Evolutionary conservation across 2,113 vertebrate species (phyloP), one percentile per base, ranked within the genome.

Genomic region (Psettodes erumei): DNA sequence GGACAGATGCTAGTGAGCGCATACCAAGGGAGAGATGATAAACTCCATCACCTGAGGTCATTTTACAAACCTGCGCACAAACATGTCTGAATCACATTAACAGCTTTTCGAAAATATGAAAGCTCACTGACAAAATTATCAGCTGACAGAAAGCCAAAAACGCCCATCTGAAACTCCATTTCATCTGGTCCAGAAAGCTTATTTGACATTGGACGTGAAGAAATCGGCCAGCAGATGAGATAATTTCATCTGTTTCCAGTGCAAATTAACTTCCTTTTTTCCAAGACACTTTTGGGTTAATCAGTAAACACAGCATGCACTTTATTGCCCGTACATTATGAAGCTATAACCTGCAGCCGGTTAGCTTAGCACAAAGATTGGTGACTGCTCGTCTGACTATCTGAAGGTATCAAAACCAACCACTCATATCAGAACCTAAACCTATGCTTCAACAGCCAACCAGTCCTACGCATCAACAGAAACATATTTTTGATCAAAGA

Each of bases 401-500:
- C 18, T 19, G 2, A 32, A 21, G 3, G 10, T 43, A 43, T 43
- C 15, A 19, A 61, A 28, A 18, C 15, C 28, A 37, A 53, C 16
- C 33, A 59, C 27, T 56, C 40, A 32, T 58, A 58, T 19, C 42
- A 50, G 27, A 60, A 62, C 51, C 23, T 42, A 28, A 48, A 47
- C 30, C 62, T 37, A 4, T 47, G 15, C 33, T 35, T 38, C 43
- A 45, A 47, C 28, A 33, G 54, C 63, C 47, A 55, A 19, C 15
- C 59, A 53, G 25, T 30, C 27, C 18, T 1, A 3, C 45, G 48
- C 38, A 59, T 51, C 25, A 16, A 21, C 6, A 8, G 66, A 47
- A 60, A 68, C 38, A 55, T 67, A 33, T 9, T 47, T 50, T 62
- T 37, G 25, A 77, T 65, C 59, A 72, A 60, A 61, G 4, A 66